Percentiles rank a stretch among this genome's conserved stretches.
Evolutionary conservation across 2,797 vertebrate genomes (phyloP).

Genomic region (Chaenodraco wilsoni): DNA sequence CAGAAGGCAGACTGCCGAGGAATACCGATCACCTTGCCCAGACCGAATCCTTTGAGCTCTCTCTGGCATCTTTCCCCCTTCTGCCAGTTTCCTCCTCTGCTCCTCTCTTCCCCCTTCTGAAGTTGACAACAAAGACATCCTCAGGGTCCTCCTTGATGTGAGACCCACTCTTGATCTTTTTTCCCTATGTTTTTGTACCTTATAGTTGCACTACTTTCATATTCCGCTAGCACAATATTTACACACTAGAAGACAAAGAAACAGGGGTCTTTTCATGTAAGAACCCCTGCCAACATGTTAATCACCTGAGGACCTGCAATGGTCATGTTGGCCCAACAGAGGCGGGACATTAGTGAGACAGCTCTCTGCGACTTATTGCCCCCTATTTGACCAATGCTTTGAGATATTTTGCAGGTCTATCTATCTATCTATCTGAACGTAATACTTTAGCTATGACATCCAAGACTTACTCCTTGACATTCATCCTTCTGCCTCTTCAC

Average conservation of each 20-base stretch:
- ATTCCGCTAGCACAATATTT: constrained; percentile 99
- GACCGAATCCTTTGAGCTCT: constrained; percentile 99
- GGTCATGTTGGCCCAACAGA: constrained; percentile 61
- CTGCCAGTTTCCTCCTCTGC: constrained; percentile 99
- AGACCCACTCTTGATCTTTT: constrained; percentile 99
- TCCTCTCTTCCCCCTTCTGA: constrained; percentile 99
- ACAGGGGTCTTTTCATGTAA: constrained; percentile 89
- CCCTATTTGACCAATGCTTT: constrained; percentile 36
- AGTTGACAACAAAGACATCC: constrained; percentile 99
- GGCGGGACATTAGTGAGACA: constrained; percentile 63
- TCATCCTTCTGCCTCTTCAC: constrained; percentile 57
- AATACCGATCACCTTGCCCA: constrained; percentile 99
- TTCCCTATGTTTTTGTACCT: constrained; percentile 97
- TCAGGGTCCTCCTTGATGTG: constrained; percentile 99
- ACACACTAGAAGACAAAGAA: constrained; percentile 98
- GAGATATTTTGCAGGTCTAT: constrained; percentile 14
- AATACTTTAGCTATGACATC: constrained; percentile 43
- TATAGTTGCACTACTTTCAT: constrained; percentile 99
- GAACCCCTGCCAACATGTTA: constrained; percentile 79
- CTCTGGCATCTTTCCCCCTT: constrained; percentile 99
- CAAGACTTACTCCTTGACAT: constrained; percentile 47
- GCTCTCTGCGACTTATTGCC: constrained; percentile 23
- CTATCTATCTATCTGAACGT: neutral
- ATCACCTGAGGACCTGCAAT: constrained; percentile 77
- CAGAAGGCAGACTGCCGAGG: constrained; percentile 99